Evolutionary conservation across 2,113 vertebrate species (phyloP).

Genomic region (human): GRCh38 chr6:9925501-9926000

Average conservation of each 20-base stretch:
- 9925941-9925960: background rate
- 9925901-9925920: background rate
- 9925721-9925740: slow-evolving; percentile 1
- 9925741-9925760: background rate
- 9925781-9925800: background rate
- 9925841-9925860: background rate
- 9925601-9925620: background rate
- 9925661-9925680: slow-evolving; percentile 13
- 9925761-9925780: background rate
- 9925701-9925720: background rate
- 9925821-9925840: slow-evolving; percentile 10
- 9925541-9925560: background rate
- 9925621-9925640: background rate
- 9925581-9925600: background rate
- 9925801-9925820: background rate
- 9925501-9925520: background rate
- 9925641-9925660: background rate
- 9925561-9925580: slow-evolving; percentile 22
- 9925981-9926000: background rate
- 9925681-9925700: background rate
- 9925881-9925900: slow-evolving; percentile 40
- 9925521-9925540: background rate
- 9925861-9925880: slow-evolving; percentile 38
- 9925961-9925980: background rate
- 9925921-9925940: slow-evolving; percentile 38